A percentile compares a stretch with the other conserved stretches of the same genome.
Conservation (phyloP, 2,888 invertebrate genomes). For the Apamea sordens region DNA sequence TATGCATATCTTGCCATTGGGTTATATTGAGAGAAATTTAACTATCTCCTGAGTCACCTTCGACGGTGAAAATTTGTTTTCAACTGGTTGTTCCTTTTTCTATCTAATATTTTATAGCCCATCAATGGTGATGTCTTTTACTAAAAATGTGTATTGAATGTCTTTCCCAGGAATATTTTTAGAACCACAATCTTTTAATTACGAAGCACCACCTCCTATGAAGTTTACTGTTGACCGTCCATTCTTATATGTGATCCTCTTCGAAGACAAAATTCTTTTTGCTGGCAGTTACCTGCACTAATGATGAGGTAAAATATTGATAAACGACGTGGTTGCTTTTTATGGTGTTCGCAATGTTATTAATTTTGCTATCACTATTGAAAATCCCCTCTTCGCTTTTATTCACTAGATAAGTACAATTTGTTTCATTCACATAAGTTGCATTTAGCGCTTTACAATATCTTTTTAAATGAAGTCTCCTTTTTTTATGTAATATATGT, state of each 20-base stretch:
- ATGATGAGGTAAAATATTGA: neutral
- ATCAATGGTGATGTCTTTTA: neutral
- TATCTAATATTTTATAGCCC: neutral
- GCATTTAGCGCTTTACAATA: neutral
- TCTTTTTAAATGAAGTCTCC: too few species aligned
- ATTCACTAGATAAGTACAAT: neutral
- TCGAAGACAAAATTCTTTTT: conserved; percentile 61
- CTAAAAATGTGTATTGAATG: neutral
- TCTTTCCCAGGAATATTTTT: neutral
- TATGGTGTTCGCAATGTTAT: neutral
- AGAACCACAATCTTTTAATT: neutral
- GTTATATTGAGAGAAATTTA: neutral
- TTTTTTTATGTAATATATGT: too few species aligned
- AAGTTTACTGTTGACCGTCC: conserved; percentile 62
- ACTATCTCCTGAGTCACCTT: neutral
- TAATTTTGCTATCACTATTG: neutral
- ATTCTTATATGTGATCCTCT: conserved; percentile 61
- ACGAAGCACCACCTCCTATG: conserved; percentile 18
- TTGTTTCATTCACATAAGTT: too few species aligned
- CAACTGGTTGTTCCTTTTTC: neutral
- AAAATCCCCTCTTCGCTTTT: neutral
- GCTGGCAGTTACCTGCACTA: conserved; percentile 49
- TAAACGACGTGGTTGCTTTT: neutral
- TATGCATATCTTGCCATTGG: neutral
- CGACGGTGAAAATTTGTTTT: neutral